Conservation (phyloP, 2,888 invertebrate species). For the Meliscaeva auricollis region DNA sequence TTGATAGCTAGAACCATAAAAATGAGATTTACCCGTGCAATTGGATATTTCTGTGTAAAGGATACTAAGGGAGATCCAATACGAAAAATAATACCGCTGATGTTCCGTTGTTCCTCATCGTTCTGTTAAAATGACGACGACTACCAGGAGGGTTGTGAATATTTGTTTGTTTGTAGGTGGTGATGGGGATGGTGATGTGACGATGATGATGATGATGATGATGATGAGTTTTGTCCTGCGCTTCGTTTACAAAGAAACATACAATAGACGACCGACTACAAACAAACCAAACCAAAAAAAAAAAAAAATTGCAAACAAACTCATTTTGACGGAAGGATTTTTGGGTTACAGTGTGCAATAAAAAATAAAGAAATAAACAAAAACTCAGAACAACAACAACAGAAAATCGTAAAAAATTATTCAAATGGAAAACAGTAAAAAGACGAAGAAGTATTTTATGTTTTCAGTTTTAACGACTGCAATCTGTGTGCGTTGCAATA, state of each 20-base stretch:
- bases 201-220: slow-evolving; percentile 30
- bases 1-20: slow-evolving; percentile 65
- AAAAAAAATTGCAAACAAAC: slow-evolving; percentile 36
- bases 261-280: slow-evolving; percentile 2
- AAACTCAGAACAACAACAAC: slow-evolving; percentile 19
- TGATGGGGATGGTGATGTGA: slow-evolving; percentile 4
- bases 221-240: slow-evolving; percentile 56
- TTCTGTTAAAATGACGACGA: slow-evolving; percentile 13
- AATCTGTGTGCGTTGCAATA: slow-evolving; percentile 60
- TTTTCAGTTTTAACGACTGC: slow-evolving; percentile 63
- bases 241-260: slow-evolving; percentile 6
- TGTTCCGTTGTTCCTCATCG: slow-evolving; percentile 23
- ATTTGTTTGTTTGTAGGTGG: neutral
- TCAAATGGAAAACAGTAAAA: slow-evolving; percentile 65
- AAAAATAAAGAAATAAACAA: slow-evolving; percentile 20
- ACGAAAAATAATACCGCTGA: slow-evolving; percentile 24
- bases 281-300: slow-evolving; percentile 1
- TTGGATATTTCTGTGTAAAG: slow-evolving; percentile 57
- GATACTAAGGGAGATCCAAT: slow-evolving; percentile 32
- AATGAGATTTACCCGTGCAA: slow-evolving; percentile 67
- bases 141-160: slow-evolving; percentile 12
- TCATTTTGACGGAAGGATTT: slow-evolving; percentile 52
- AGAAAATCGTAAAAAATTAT: slow-evolving; percentile 64
- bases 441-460: slow-evolving; percentile 40
- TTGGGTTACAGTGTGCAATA: slow-evolving; percentile 40